Conservation (phyloP, 1,140 invertebrate species). For the Riptortus pedestris region DNA sequence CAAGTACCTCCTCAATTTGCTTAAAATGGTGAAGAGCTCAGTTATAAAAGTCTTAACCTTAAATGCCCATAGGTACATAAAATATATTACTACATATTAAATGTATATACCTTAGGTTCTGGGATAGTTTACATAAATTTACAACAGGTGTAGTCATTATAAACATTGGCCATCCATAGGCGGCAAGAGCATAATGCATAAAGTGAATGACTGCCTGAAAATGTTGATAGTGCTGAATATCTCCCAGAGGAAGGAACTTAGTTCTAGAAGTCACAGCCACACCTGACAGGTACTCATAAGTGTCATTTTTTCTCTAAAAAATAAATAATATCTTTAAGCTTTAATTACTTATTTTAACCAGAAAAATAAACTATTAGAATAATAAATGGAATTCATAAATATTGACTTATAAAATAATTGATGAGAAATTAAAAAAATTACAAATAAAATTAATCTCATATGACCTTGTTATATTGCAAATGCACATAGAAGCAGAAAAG, state of each 20-base stretch:
- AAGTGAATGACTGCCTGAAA: constrained; percentile 73
- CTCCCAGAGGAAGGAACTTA: constrained; percentile 71
- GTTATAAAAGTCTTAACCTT: no score
- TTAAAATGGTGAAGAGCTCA: no score
- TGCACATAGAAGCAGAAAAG: no score
- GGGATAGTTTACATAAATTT: constrained; percentile 63
- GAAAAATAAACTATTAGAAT: not conserved
- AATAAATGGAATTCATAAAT: not conserved
- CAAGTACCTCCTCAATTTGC: no score
- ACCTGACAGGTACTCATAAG: constrained; percentile 83
- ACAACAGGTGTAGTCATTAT: constrained; percentile 55
- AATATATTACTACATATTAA: no score
- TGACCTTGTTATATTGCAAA: no score
- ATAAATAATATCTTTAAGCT: not conserved
- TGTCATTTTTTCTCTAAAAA: constrained; percentile 66
- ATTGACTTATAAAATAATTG: not conserved
- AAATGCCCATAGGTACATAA: no score
- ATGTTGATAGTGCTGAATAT: constrained; percentile 58
- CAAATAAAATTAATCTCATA: no score
- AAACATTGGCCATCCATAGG: constrained; percentile 86
- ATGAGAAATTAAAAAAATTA: no score
- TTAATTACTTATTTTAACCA: not conserved
- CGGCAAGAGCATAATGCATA: constrained; percentile 77
- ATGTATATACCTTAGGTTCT: constrained; percentile 53
- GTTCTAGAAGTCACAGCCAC: constrained; percentile 74